Evolutionary conservation across 2,888 invertebrate species (phyloP).

Genomic region (Strigamia crassipes): DNA sequence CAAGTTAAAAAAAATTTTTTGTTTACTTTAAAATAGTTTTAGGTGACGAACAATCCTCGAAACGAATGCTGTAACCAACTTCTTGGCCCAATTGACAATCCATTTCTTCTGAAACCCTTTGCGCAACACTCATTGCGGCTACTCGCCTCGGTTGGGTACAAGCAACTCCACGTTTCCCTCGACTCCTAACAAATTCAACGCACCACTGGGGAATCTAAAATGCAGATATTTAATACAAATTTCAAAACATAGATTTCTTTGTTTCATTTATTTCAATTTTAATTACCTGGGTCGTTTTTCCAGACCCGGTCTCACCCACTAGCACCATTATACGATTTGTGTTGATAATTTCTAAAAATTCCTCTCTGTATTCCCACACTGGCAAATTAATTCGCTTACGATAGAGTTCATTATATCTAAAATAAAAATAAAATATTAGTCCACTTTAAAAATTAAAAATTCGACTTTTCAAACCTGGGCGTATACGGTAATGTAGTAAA

Average conservation of each 20-base stretch:
- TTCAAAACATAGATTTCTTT: no score
- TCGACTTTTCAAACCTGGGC: constrained; percentile 65
- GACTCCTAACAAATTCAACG: constrained; percentile 72
- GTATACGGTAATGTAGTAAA: constrained; percentile 84
- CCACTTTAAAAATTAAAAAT: neutral
- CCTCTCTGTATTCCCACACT: constrained; percentile 96
- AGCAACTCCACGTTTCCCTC: constrained; percentile 79
- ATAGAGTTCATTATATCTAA: constrained; percentile 78
- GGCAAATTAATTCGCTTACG: constrained; percentile 89
- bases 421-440: neutral
- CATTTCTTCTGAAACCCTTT: constrained; percentile 99
- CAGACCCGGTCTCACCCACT: constrained; percentile 99
- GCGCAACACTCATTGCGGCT: constrained; percentile 99
- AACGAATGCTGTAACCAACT: constrained; percentile 96
- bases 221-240: no score
- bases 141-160: constrained; percentile 97
- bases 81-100: constrained; percentile 90
- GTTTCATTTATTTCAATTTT: no score
- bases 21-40: constrained; percentile 81
- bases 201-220: constrained; percentile 89
- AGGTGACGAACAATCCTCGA: constrained; percentile 96
- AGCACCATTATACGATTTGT: constrained; percentile 93
- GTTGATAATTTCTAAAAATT: constrained; percentile 91
- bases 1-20: neutral
- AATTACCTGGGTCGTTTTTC: constrained; percentile 89